Evolutionary conservation across 2,888 invertebrate genomes (phyloP).

Genomic region (Drosophila subsilvestris): DNA sequence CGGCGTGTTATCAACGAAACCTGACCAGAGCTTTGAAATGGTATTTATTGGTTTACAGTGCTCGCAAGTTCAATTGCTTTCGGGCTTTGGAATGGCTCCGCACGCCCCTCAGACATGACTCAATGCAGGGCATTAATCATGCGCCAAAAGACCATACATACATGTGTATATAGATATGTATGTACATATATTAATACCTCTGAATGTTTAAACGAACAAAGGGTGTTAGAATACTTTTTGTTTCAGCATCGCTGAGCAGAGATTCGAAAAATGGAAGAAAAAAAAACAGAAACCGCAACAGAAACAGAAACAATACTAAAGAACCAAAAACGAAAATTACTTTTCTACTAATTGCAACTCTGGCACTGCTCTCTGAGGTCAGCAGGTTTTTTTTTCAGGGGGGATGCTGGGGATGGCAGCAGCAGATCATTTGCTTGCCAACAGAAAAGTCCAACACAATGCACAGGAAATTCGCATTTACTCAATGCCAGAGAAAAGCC

Average conservation of each 20-base stretch:
- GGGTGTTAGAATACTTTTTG: conserved; percentile 44
- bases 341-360: conserved; percentile 52
- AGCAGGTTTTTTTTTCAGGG: conserved; percentile 9
- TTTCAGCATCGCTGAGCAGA: conserved; percentile 48
- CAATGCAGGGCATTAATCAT: conserved; percentile 49
- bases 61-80: conserved; percentile 38
- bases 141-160: conserved; percentile 26
- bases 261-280: conserved; percentile 16
- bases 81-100: conserved; percentile 35
- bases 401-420: background rate
- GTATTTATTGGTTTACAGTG: conserved; percentile 15
- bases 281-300: conserved; percentile 14
- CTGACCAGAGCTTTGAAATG: conserved; percentile 18
- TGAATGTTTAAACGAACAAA: conserved; percentile 21
- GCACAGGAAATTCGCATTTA: conserved; percentile 63
- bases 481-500: conserved; percentile 34
- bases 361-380: conserved; percentile 38
- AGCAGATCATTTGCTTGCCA: conserved; percentile 26
- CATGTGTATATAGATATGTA: conserved; percentile 9
- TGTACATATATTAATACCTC: background rate
- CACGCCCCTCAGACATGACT: conserved; percentile 47
- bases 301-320: conserved; percentile 33
- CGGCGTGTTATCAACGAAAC: conserved; percentile 31
- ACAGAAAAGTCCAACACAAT: conserved; percentile 47
- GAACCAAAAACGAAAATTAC: conserved; percentile 32